phyloP scores from a whole-genome alignment of 2,888 invertebrate genomes.

The Agrochola litura region DNA sequence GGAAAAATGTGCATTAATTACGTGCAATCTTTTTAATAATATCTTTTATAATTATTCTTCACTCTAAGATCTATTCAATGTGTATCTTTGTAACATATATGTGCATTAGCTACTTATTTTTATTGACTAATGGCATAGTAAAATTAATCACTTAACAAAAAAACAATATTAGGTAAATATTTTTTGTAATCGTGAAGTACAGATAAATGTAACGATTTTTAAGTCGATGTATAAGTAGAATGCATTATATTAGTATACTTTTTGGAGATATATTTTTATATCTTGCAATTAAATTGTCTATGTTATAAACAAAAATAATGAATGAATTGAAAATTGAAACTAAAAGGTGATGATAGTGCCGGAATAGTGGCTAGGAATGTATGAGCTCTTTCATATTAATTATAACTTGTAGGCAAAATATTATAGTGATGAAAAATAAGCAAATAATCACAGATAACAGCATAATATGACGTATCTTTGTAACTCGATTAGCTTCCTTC shows the following conservation, averaged over 20 bases:
- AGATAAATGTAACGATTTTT: constrained; percentile 7
- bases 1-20: constrained; percentile 60
- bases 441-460: not conserved
- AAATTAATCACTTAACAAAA: constrained; percentile 38
- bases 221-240: constrained; percentile 2
- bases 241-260: constrained; percentile 33
- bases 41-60: constrained; percentile 20
- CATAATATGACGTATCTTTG: constrained; percentile 9
- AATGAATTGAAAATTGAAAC: constrained; percentile 30
- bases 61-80: constrained; percentile 25
- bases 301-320: constrained; percentile 17
- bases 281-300: constrained; percentile 22
- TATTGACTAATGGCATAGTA: constrained; percentile 38
- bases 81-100: constrained; percentile 14
- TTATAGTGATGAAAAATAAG: constrained; percentile 1
- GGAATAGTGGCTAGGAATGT: constrained; percentile 26
- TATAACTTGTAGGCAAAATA: constrained; percentile 22
- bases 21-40: constrained; percentile 62
- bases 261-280: constrained; percentile 37
- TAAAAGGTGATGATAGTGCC: constrained; percentile 19
- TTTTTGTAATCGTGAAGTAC: constrained; percentile 6
- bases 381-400: constrained; percentile 26
- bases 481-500: constrained; percentile 25
- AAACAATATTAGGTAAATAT: constrained; percentile 35
- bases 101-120: constrained; percentile 47